Conservation (phyloP, 2,888 invertebrate genomes). For the Altica lythri region DNA sequence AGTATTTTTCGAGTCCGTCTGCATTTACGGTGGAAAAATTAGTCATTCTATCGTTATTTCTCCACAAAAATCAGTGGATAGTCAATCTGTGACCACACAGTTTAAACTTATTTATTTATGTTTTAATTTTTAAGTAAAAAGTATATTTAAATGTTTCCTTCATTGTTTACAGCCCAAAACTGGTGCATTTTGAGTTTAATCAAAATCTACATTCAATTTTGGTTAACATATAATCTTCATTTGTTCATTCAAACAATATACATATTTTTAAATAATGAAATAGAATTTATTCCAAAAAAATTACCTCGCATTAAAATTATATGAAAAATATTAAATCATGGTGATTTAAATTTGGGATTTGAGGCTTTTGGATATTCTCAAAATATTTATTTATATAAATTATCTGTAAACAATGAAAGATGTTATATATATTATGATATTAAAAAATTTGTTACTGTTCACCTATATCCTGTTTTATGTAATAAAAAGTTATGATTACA, state of each 20-base stretch:
- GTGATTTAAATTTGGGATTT: no score
- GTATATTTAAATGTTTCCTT: conserved; percentile 25
- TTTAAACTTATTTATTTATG: conserved; percentile 47
- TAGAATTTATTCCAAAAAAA: no score
- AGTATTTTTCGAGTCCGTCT: conserved; percentile 16
- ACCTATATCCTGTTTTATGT: conserved; percentile 34
- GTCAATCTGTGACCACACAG: conserved; percentile 45
- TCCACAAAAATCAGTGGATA: conserved; percentile 38
- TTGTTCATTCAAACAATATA: no score
- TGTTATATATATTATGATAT: conserved; percentile 16
- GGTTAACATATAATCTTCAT: no score
- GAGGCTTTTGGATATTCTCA: no score
- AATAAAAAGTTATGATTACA: conserved; percentile 34
- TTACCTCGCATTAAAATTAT: no score
- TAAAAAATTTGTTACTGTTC: conserved; percentile 33
- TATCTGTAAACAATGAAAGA: conserved; percentile 18
- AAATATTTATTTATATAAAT: conserved; percentile 4
- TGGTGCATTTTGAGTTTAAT: no score
- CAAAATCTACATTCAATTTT: no score
- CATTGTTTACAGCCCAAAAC: conserved; percentile 22
- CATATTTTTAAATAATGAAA: no score
- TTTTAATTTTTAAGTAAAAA: conserved; percentile 25
- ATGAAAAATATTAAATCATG: no score
- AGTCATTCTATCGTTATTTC: conserved; percentile 43
- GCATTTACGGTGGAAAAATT: conserved; percentile 42